Evolutionary conservation across 1,140 invertebrate genomes (phyloP).

Genomic region (Arion vulgaris): DNA sequence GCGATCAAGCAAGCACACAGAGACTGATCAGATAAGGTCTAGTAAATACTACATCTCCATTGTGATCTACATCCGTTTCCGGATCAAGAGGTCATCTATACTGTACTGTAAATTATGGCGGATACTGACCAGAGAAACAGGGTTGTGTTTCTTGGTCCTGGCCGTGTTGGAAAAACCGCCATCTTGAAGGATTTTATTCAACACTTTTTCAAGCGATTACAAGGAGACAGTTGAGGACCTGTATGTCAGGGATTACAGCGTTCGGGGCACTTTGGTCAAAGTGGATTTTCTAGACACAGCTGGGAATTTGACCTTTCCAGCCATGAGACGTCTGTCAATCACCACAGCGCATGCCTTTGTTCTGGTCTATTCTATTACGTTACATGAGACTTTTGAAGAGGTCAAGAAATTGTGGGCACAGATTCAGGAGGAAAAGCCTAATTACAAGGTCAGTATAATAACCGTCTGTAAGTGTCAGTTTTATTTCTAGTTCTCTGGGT

Average conservation of each 20-base stretch:
- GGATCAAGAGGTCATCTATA: no score
- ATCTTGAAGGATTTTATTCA: constrained; percentile 91
- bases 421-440: constrained; percentile 84
- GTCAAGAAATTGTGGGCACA: constrained; percentile 88
- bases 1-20: no score
- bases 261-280: constrained; percentile 72
- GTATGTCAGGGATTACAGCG: constrained; percentile 87
- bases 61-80: no score
- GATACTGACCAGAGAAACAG: constrained; percentile 81
- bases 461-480: no score
- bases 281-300: constrained; percentile 92
- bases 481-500: no score
- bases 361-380: constrained; percentile 89
- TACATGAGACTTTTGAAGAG: constrained; percentile 81
- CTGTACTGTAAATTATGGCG: constrained; percentile 45
- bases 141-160: constrained; percentile 86
- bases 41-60: no score
- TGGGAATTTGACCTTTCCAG: constrained; percentile 73
- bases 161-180: constrained; percentile 88
- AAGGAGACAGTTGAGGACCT: constrained; percentile 91
- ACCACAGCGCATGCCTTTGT: constrained; percentile 92
- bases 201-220: constrained; percentile 87
- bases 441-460: constrained; percentile 79
- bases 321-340: constrained; percentile 81
- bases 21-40: no score